phyloP scores from a whole-genome alignment of 2,797 vertebrate genomes.

The Karalla daura region DNA sequence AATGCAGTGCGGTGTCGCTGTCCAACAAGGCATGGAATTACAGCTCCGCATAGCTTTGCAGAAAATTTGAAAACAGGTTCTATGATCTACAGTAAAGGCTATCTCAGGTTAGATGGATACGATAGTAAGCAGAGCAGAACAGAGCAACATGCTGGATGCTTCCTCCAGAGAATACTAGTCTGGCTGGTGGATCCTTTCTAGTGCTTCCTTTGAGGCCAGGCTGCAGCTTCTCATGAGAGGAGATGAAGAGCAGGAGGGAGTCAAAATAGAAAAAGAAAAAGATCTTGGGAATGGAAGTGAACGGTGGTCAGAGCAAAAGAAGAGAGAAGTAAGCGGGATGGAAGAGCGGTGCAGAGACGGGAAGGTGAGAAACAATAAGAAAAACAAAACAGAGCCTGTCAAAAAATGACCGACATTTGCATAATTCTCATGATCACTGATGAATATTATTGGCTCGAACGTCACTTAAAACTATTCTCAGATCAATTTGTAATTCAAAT shows the following conservation, averaged over 20 bases:
- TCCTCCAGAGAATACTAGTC: conserved; percentile 68
- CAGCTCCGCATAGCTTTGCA: conserved; percentile 49
- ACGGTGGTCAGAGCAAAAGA: conserved; percentile 49
- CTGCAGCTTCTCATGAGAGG: conserved; percentile 62
- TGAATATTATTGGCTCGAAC: conserved; percentile 49
- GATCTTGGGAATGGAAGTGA: conserved; percentile 53
- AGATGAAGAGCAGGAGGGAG: conserved; percentile 67
- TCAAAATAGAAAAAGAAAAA: conserved; percentile 59
- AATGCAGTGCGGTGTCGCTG: conserved; percentile 28
- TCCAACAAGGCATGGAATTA: conserved; percentile 65
- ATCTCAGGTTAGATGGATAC: conserved; percentile 70
- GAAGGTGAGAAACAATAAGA: conserved; percentile 15
- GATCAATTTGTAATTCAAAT: conserved; percentile 69
- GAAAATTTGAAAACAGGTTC: conserved; percentile 63
- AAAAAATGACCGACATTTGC: conserved; percentile 41
- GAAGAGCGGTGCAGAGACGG: conserved; percentile 33
- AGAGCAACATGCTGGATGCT: conserved; percentile 63
- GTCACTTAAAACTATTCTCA: conserved; percentile 55
- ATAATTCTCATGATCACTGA: conserved; percentile 53
- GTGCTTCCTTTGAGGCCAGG: conserved; percentile 71
- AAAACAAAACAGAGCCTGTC: conserved; percentile 41
- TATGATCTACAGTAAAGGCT: conserved; percentile 76
- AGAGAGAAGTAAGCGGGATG: conserved; percentile 1
- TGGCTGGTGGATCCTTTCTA: conserved; percentile 74
- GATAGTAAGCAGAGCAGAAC: conserved; percentile 71